phyloP scores from a whole-genome alignment of 2,797 vertebrate genomes.

The Pyrocephalus nanus region DNA sequence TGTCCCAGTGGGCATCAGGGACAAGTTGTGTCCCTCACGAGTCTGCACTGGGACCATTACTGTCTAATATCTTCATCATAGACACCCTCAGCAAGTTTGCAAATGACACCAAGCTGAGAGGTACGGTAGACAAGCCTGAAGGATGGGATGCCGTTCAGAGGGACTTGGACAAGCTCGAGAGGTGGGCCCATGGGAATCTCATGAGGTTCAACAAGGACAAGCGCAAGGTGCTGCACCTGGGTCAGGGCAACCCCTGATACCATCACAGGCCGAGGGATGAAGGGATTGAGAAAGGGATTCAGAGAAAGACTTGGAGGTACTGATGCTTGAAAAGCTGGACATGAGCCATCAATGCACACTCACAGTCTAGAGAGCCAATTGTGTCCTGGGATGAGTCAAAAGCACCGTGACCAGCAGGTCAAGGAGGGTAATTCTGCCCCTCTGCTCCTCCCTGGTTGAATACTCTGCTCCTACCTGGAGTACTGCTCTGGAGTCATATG shows the following conservation, averaged over 20 bases:
- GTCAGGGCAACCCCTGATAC: background rate
- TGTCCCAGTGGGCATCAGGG: rapidly evolving
- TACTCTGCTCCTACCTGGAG: background rate
- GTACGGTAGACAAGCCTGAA: background rate
- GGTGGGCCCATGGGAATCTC: background rate
- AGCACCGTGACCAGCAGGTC: rapidly evolving
- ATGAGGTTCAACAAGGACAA: background rate
- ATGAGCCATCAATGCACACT: background rate
- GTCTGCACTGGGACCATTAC: rapidly evolving
- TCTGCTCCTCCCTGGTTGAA: background rate
- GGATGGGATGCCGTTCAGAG: background rate
- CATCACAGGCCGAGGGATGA: background rate
- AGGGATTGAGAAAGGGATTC: background rate
- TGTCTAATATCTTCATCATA: background rate
- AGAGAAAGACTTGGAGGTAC: background rate
- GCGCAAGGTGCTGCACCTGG: background rate
- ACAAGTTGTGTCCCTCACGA: background rate
- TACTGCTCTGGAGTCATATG: background rate
- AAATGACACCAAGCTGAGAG: background rate
- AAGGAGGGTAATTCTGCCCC: background rate
- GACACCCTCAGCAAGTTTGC: background rate
- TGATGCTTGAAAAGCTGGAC: background rate
- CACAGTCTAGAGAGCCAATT: background rate
- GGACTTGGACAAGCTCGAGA: background rate
- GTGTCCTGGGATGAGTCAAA: background rate